Conservation (phyloP, 2,797 vertebrate genomes). For the Paramormyrops hopkinsi region DNA sequence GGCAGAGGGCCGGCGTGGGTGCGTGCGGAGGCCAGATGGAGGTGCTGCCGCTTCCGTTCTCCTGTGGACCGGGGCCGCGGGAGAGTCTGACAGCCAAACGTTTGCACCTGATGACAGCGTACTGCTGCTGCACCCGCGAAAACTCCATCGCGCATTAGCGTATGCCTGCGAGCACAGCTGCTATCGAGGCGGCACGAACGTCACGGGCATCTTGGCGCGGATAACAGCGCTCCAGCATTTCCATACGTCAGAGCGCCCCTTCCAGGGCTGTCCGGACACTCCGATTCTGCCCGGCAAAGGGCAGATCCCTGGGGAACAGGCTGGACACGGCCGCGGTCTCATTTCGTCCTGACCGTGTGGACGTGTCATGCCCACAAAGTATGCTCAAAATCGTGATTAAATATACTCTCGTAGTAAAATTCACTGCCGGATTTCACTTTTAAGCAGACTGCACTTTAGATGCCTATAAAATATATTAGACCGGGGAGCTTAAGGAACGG, state of each 20-base stretch:
- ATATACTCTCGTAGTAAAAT: neutral
- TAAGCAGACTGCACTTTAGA: neutral
- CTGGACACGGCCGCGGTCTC: neutral
- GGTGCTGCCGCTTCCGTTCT: neutral
- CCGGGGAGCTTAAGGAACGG: neutral
- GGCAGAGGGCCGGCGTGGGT: neutral
- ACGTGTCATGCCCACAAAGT: neutral
- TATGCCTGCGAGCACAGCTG: neutral
- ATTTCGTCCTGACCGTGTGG: neutral
- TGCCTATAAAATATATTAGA: neutral
- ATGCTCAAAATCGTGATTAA: neutral
- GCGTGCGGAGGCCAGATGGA: neutral
- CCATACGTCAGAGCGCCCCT: neutral
- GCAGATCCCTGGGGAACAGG: neutral
- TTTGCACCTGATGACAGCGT: neutral
- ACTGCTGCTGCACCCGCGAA: neutral
- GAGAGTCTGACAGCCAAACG: neutral
- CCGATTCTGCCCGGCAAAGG: neutral
- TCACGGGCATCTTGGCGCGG: neutral
- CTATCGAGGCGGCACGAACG: neutral
- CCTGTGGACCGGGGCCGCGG: neutral
- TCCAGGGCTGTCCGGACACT: neutral
- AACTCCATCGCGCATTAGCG: neutral
- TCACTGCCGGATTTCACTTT: neutral
- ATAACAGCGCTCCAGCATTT: neutral